Evolutionary conservation across 2,888 invertebrate genomes (phyloP), one percentile per base, ranked within the genome.

Genomic region (Theodoxus fluviatilis): DNA sequence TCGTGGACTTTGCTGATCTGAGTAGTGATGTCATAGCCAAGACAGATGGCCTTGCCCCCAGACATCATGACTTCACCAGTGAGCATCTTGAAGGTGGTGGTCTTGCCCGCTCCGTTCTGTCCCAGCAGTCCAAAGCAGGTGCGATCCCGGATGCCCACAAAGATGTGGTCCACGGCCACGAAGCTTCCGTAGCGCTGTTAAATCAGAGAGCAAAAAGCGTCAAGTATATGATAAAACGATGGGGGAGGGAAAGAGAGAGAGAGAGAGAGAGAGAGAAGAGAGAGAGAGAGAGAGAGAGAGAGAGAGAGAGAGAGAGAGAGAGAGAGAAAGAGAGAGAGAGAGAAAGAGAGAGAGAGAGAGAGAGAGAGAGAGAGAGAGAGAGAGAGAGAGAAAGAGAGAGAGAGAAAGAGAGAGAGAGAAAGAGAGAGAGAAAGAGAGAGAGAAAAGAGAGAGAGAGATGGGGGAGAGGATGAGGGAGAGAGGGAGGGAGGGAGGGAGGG

Each of bases 81-180:
- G 76, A 91, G 81, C 90, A 91, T 91, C 87, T 87, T 91, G 87
- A 96, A 96, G 15, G 94, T 94, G 0, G 94, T 93, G 2, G 95
- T 95, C 86, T 96, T 96, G 9, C 94, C 94, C 0, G 95, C 94
- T 1, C 95, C 95, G 84, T 95, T 95, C 78, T 94, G 92, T 0
- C 95, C 86, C 61, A 95, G 88, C 4, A 95, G 88, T 0, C 94
- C 94, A 79, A 94, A 94, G 85, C 95, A 95, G 89, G 92, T 91
- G 35, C 84, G 81, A 47, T 79, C 75, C n/a, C 81, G 79, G 2
- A 87, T 78, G 1, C 85, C 85, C 25, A 85, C 74, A 71, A 79
- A 78, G 3, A 86, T 70, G 68, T 78, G 74, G 69, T 85, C 81
- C 3, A 86, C 86, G 25, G 86, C 85, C 35, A 81, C 76, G 47